A percentile compares a stretch with the other conserved stretches of the same genome.
Conservation (phyloP, 1,140 invertebrate species). For the Anastrepha obliqua region DNA sequence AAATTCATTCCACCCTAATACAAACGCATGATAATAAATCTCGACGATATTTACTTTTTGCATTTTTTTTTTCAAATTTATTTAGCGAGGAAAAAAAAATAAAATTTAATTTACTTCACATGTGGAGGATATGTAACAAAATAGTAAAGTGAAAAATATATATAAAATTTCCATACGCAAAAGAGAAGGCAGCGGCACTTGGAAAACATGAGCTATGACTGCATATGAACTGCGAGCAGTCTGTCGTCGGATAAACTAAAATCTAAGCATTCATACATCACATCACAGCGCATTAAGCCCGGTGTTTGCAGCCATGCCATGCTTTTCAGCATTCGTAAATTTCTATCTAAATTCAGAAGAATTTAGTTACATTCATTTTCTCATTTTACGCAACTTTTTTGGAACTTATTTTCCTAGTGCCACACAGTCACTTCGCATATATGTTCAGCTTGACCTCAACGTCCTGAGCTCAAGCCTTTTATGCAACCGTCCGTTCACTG, state of each 20-base stretch:
- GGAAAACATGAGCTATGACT: conserved; percentile 1
- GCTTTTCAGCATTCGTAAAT: conserved; percentile 18
- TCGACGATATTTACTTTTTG: too few species aligned
- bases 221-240: conserved; percentile 16
- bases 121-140: conserved; percentile 4
- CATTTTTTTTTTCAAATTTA: not conserved
- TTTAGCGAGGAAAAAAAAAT: not conserved
- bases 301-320: not conserved
- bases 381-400: conserved; percentile 10
- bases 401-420: not conserved
- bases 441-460: conserved; percentile 40
- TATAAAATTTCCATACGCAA: not conserved
- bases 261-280: conserved; percentile 24
- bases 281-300: not conserved
- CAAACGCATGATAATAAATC: too few species aligned
- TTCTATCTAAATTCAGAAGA: conserved; percentile 37
- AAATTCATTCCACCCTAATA: too few species aligned
- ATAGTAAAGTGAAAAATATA: not conserved
- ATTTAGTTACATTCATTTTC: conserved; percentile 31
- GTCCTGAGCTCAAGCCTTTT: conserved; percentile 10
- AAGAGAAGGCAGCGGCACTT: not conserved
- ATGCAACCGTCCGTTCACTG: not conserved
- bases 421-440: conserved; percentile 43
- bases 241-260: conserved; percentile 12
- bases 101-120: conserved; percentile 40